Evolutionary conservation across 1,140 invertebrate species (phyloP).

Genomic region (Drosophila nannoptera): DNA sequence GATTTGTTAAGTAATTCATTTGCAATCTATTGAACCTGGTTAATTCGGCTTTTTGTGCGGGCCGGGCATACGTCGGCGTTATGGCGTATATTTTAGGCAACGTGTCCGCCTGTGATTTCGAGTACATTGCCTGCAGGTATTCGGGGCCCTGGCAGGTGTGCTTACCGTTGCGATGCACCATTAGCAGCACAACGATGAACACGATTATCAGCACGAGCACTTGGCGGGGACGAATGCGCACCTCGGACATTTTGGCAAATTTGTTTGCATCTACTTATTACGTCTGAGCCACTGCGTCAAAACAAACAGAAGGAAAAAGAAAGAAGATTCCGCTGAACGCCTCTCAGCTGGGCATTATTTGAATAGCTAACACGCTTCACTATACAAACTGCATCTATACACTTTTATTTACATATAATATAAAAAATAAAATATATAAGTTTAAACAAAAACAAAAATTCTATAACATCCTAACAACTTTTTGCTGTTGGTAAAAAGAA

Average conservation of each 20-base stretch:
- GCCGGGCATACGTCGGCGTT: slow-evolving; percentile 93
- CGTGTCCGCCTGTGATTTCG: slow-evolving; percentile 67
- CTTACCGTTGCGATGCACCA: slow-evolving; percentile 71
- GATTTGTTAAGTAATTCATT: slow-evolving; percentile 3
- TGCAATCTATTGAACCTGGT: slow-evolving; percentile 82
- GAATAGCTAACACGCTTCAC: slow-evolving; percentile 19
- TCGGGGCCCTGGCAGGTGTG: slow-evolving; percentile 66
- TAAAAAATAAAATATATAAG: slow-evolving; percentile 8
- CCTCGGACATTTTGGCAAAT: slow-evolving; percentile 62
- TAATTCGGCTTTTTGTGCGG: slow-evolving; percentile 96
- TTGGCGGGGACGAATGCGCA: slow-evolving; percentile 73
- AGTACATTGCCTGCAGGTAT: slow-evolving; percentile 76
- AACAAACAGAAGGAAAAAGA: slow-evolving; percentile 35
- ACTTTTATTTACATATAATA: neutral
- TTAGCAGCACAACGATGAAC: slow-evolving; percentile 64
- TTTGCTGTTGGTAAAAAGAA: slow-evolving; percentile 9
- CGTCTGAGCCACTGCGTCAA: slow-evolving; percentile 26
- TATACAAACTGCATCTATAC: neutral
- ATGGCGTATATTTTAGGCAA: slow-evolving; percentile 90
- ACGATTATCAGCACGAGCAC: slow-evolving; percentile 71
- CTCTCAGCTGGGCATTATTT: neutral
- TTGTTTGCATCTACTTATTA: slow-evolving; percentile 17
- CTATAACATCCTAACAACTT: slow-evolving; percentile 32
- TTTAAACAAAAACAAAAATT: neutral
- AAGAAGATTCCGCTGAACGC: neutral